A percentile compares a stretch with the other conserved stretches of the same genome.
phyloP scores from a whole-genome alignment of 2,888 invertebrate species.

The Ennomos erosarius region DNA sequence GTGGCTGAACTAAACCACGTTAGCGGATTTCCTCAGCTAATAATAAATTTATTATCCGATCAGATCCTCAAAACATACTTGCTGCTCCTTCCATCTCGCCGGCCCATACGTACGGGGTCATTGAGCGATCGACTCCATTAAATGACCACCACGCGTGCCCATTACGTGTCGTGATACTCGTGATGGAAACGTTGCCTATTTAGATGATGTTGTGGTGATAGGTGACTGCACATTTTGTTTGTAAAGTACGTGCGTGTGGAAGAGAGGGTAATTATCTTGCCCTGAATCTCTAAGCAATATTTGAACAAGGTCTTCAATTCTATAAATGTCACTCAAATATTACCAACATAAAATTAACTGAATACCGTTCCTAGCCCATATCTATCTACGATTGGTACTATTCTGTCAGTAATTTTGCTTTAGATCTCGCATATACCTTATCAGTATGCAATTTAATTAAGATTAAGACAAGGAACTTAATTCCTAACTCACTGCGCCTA shows the following conservation, averaged over 20 bases:
- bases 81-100: conserved; percentile 53
- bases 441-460: conserved; percentile 8
- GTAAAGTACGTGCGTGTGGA: background rate
- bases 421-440: too few species aligned
- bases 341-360: too few species aligned
- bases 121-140: conserved; percentile 76
- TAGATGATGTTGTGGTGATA: conserved; percentile 20
- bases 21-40: background rate
- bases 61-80: conserved; percentile 61
- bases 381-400: background rate
- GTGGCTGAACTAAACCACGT: too few species aligned
- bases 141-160: conserved; percentile 59
- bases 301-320: background rate
- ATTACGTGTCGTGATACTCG: conserved; percentile 63
- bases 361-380: too few species aligned
- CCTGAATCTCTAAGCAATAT: background rate
- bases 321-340: too few species aligned
- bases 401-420: background rate
- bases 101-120: conserved; percentile 64
- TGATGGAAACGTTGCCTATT: conserved; percentile 38
- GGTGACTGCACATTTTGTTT: conserved; percentile 1
- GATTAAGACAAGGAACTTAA: conserved; percentile 5
- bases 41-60: conserved; percentile 1
- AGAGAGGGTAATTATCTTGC: background rate
- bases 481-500: background rate